Evolutionary conservation across 2,888 invertebrate genomes (phyloP).

Genomic region (Drosophila flavopinicola): DNA sequence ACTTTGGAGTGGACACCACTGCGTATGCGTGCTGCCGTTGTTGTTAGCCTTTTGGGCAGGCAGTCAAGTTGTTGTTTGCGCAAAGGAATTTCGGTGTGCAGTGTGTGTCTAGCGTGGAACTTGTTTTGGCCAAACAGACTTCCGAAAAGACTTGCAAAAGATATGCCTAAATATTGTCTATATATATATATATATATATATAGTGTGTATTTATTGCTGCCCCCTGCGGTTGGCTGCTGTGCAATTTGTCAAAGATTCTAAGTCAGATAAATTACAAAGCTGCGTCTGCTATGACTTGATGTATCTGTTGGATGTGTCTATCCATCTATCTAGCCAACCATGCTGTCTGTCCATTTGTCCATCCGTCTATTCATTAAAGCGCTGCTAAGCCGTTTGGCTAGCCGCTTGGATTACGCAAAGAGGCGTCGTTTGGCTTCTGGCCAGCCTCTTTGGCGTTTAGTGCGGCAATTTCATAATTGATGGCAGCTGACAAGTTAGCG

Average conservation of each 20-base stretch:
- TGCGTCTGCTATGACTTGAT: slow-evolving; percentile 33
- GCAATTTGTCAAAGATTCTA: slow-evolving; percentile 72
- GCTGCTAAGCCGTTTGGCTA: slow-evolving; percentile 44
- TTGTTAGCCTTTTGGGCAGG: slow-evolving; percentile 35
- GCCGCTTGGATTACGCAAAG: slow-evolving; percentile 67
- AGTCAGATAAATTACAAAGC: slow-evolving; percentile 68
- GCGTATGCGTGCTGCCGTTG: too few species aligned
- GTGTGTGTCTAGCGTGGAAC: slow-evolving; percentile 43
- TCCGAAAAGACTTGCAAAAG: slow-evolving; percentile 61
- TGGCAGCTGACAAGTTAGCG: slow-evolving; percentile 69
- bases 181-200: slow-evolving; percentile 2
- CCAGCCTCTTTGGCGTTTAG: slow-evolving; percentile 23
- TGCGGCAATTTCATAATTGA: slow-evolving; percentile 74
- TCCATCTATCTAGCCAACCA: slow-evolving; percentile 1
- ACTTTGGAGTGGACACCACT: slow-evolving; percentile 40
- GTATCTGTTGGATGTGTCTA: slow-evolving; percentile 44
- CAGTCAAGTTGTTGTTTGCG: slow-evolving; percentile 56
- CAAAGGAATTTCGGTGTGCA: slow-evolving; percentile 59
- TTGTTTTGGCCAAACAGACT: slow-evolving; percentile 53
- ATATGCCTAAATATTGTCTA: slow-evolving; percentile 40
- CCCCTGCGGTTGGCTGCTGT: slow-evolving; percentile 41
- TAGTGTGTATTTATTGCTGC: slow-evolving; percentile 6
- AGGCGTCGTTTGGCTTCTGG: slow-evolving; percentile 29
- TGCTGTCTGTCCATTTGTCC: slow-evolving; percentile 7
- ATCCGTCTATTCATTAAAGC: slow-evolving; percentile 50